Conservation (phyloP, 2,797 vertebrate species). For the Schizopygopsis malacanthus region DNA sequence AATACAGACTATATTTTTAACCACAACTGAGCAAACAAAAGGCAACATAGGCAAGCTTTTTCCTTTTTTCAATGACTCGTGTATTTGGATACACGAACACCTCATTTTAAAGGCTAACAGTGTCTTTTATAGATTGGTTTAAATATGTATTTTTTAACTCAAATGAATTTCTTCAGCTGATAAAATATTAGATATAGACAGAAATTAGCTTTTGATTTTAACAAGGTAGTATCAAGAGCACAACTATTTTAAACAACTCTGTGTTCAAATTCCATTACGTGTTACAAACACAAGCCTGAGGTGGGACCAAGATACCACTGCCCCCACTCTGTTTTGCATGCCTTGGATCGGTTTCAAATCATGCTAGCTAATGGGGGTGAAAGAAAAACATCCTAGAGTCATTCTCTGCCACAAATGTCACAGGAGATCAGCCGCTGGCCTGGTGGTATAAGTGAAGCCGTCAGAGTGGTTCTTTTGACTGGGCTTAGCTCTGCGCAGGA, state of each 20-base stretch:
- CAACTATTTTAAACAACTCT: constrained; percentile 1
- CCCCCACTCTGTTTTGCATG: not conserved
- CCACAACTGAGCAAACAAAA: not conserved
- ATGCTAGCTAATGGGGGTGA: constrained; percentile 47
- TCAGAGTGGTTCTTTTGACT: constrained; percentile 33
- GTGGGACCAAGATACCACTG: constrained; percentile 5
- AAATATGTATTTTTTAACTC: not conserved
- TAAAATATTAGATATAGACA: not conserved
- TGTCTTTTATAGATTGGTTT: not conserved
- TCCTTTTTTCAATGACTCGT: not conserved
- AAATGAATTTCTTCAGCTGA: not conserved
- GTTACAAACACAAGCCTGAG: constrained; percentile 6
- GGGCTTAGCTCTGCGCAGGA: constrained; percentile 35
- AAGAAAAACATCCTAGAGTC: constrained; percentile 55
- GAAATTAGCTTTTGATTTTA: not conserved
- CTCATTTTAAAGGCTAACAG: not conserved
- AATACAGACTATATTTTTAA: not conserved
- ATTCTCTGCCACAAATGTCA: constrained; percentile 46
- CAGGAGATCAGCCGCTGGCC: constrained; percentile 45
- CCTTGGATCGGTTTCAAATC: constrained; percentile 55
- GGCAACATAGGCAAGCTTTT: not conserved
- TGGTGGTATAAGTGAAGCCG: constrained; percentile 36
- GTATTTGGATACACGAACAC: not conserved
- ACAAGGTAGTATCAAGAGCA: constrained; percentile 7
- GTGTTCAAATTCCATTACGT: not conserved